phyloP scores from a whole-genome alignment of 2,113 vertebrate genomes.

The Notarius lentiginosus region DNA sequence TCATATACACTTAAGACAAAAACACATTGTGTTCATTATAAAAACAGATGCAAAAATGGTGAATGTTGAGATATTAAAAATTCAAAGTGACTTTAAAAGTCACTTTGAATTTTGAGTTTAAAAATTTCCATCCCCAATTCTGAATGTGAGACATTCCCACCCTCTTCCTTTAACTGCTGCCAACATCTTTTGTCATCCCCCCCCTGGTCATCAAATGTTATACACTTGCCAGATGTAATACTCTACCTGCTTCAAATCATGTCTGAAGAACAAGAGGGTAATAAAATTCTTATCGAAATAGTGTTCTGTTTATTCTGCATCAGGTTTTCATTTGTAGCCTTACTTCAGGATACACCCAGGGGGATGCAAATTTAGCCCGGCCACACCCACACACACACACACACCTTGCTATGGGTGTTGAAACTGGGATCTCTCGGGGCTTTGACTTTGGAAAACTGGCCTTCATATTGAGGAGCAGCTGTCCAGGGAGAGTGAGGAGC shows the following conservation, averaged over 20 bases:
- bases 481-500: conserved; percentile 96
- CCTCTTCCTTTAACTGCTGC: background rate
- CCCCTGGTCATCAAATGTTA: background rate
- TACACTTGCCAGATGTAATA: background rate
- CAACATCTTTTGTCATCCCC: background rate
- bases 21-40: background rate
- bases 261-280: background rate
- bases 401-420: conserved; percentile 88
- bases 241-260: background rate
- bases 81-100: no score
- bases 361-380: background rate
- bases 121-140: background rate
- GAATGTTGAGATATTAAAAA: no score
- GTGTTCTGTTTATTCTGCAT: background rate
- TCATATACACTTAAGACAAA: background rate
- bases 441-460: conserved; percentile 78
- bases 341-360: background rate
- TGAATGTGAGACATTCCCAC: background rate
- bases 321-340: background rate
- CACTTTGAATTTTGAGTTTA: no score
- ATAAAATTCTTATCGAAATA: background rate
- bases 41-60: background rate
- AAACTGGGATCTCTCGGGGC: conserved; percentile 93
- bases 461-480: conserved; percentile 90
- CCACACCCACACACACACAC: background rate